Percentiles rank a stretch among this genome's conserved stretches.
phyloP scores from a whole-genome alignment of 2,888 invertebrate genomes.

The Rambutsinella grinnellia region DNA sequence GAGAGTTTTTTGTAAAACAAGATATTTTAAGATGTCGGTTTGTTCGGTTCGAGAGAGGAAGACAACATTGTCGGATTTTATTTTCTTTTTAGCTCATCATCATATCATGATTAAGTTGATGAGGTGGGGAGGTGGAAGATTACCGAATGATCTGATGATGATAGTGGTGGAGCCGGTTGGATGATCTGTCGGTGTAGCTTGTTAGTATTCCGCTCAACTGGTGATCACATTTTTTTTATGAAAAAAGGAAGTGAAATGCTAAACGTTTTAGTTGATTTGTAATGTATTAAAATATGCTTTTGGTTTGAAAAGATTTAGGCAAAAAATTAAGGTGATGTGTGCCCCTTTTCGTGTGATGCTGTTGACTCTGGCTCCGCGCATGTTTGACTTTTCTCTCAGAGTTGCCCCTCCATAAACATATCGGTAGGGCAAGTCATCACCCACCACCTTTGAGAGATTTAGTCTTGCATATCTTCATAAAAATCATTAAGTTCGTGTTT shows the following conservation, averaged over 20 bases:
- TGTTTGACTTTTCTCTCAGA: background rate
- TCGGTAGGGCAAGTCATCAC: background rate
- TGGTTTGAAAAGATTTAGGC: too few species aligned
- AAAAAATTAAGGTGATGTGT: background rate
- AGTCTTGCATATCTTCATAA: background rate
- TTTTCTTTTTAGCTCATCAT: background rate
- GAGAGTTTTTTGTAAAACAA: background rate
- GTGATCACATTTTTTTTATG: background rate
- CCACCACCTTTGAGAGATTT: background rate
- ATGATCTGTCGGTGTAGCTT: background rate
- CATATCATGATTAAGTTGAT: background rate
- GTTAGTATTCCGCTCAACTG: background rate
- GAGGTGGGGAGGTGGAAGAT: background rate
- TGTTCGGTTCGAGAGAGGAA: background rate
- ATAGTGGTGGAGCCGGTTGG: background rate
- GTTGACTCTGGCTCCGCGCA: background rate
- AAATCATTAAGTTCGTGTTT: constrained; percentile 23
- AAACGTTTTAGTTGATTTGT: background rate
- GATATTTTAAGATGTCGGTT: background rate
- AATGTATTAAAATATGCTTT: background rate
- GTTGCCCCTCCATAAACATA: background rate
- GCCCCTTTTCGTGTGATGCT: background rate
- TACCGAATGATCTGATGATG: background rate
- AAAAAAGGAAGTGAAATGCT: background rate
- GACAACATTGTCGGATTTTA: background rate